phyloP scores from a whole-genome alignment of 2,888 invertebrate species.

The Epinotia ramella region DNA sequence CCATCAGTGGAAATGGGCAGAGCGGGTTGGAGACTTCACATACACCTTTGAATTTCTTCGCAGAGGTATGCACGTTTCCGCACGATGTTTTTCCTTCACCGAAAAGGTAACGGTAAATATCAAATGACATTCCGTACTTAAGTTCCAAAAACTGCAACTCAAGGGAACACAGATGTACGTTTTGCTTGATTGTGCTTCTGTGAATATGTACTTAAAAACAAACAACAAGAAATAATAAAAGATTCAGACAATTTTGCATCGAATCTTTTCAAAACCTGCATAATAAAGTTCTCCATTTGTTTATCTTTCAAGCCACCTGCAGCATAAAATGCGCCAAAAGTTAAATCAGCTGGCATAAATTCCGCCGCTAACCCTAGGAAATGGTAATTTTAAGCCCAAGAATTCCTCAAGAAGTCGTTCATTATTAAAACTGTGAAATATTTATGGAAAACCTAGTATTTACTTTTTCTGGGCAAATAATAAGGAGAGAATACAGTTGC shows the following conservation, averaged over 20 bases:
- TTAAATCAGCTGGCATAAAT: slow-evolving; percentile 28
- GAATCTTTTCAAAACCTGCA: neutral
- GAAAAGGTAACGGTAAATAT: too few species aligned
- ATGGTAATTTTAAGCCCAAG: slow-evolving; percentile 32
- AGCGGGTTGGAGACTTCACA: too few species aligned
- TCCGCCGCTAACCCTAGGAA: slow-evolving; percentile 9
- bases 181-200: too few species aligned
- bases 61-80: too few species aligned
- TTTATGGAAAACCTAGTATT: slow-evolving; percentile 31
- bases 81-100: too few species aligned
- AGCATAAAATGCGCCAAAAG: slow-evolving; percentile 3
- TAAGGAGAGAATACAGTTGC: neutral
- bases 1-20: too few species aligned
- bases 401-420: slow-evolving; percentile 24
- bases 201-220: neutral
- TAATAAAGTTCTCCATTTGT: slow-evolving; percentile 6
- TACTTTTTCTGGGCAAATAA: slow-evolving; percentile 22
- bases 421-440: slow-evolving; percentile 40
- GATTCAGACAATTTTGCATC: neutral
- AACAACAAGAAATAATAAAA: neutral
- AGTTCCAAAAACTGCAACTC: too few species aligned
- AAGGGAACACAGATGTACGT: too few species aligned
- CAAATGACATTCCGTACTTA: too few species aligned
- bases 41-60: too few species aligned
- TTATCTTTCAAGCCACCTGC: slow-evolving; percentile 3